These are phyloP conservation scores for Pachyramphus minor DNA, from an alignment of 2,113 vertebrate species.

Conservation along the genomic window DNA sequence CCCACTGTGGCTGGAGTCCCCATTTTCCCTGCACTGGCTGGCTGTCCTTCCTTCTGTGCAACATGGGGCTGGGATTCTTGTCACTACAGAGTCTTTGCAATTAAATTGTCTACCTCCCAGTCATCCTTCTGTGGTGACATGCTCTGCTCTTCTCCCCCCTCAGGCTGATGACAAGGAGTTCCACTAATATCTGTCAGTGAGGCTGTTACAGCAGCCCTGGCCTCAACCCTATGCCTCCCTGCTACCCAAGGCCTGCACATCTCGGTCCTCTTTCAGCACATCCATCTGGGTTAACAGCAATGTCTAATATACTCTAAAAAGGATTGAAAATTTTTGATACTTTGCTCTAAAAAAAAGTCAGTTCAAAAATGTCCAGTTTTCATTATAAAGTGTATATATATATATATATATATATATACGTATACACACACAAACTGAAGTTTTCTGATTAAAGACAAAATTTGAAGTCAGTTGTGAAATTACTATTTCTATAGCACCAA, in stretches of 20 bases:
- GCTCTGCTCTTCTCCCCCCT: neutral
- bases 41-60: neutral
- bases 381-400: neutral
- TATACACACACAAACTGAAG: neutral
- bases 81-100: neutral
- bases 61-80: neutral
- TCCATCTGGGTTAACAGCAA: neutral
- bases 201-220: neutral
- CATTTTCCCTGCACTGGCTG: neutral
- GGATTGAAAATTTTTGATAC: fast-evolving
- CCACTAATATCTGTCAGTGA: neutral
- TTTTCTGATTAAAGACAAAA: neutral
- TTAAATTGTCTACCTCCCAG: neutral
- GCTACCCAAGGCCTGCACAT: neutral
- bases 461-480: neutral
- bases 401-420: no score
- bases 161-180: neutral
- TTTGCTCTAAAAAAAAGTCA: neutral
- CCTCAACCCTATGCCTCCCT: neutral
- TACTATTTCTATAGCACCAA: neutral
- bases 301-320: neutral
- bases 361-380: neutral
- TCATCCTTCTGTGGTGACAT: neutral
- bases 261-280: neutral
- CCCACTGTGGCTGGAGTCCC: neutral